A percentile compares a stretch with the other conserved stretches of the same genome.
Evolutionary conservation across 2,797 vertebrate species (phyloP).

Genomic region (Acrossocheilus fasciatus): DNA sequence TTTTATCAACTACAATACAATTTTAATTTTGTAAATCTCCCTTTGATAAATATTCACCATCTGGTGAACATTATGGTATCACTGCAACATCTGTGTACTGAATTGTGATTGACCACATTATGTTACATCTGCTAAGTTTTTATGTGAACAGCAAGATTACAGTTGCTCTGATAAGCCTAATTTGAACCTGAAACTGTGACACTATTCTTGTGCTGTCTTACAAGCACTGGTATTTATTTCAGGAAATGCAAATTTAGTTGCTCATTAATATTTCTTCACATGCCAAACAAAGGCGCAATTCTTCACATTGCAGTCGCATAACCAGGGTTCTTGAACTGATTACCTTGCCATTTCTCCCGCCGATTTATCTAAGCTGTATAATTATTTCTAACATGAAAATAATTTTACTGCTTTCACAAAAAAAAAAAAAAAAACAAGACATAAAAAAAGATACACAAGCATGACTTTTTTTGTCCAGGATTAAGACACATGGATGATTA

Average conservation of each 20-base stretch:
- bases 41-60: not conserved
- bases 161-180: not conserved
- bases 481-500: not conserved
- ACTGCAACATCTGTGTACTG: not conserved
- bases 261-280: conserved; percentile 16
- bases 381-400: not conserved
- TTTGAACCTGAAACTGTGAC: not conserved
- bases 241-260: not conserved
- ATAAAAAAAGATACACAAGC: not conserved
- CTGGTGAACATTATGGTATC: not conserved
- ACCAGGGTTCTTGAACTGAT: not conserved
- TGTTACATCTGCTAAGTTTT: not conserved
- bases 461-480: not conserved
- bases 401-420: not conserved
- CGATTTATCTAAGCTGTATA: not conserved
- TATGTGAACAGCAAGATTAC: not conserved
- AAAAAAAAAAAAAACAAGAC: not conserved
- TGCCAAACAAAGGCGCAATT: conserved; percentile 10
- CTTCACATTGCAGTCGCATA: conserved; percentile 23
- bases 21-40: not conserved
- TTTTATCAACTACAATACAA: too few species aligned
- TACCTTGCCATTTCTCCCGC: conserved; percentile 2
- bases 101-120: not conserved
- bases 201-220: not conserved
- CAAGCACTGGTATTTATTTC: not conserved